phyloP scores from a whole-genome alignment of 2,888 invertebrate species.

The Protodeltote pygarga region DNA sequence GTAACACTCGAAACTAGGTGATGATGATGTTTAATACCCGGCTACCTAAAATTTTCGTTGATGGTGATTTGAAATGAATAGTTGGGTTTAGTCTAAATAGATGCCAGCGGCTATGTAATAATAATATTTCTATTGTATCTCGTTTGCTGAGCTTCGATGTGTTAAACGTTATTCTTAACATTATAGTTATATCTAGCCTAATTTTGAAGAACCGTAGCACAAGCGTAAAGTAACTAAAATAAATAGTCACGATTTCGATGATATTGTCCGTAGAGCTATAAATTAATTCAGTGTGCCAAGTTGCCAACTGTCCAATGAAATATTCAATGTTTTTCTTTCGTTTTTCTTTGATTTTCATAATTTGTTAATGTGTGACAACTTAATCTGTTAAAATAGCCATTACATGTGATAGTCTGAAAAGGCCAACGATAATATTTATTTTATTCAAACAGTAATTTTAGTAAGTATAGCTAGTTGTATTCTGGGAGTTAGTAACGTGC shows the following conservation, averaged over 20 bases:
- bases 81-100: neutral
- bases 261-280: conserved; percentile 14
- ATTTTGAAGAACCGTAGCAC: neutral
- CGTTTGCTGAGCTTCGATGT: no score
- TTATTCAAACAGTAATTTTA: conserved; percentile 25
- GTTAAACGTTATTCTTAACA: no score
- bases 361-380: conserved; percentile 29
- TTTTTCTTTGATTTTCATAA: conserved; percentile 25
- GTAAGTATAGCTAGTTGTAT: conserved; percentile 41
- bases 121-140: no score
- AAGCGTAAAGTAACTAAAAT: neutral
- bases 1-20: conserved; percentile 50
- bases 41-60: neutral
- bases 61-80: conserved; percentile 7
- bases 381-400: conserved; percentile 29
- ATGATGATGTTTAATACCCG: conserved; percentile 27
- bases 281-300: conserved; percentile 23
- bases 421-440: conserved; percentile 29
- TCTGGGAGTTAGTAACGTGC: conserved; percentile 49
- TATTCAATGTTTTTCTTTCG: conserved; percentile 26
- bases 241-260: conserved; percentile 3
- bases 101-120: no score
- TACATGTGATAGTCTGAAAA: conserved; percentile 20
- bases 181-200: neutral
- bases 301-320: conserved; percentile 34